These are phyloP conservation scores for Kradibia gibbosae DNA, from an alignment of 1,140 invertebrate species.

Conservation along the genomic window DNA sequence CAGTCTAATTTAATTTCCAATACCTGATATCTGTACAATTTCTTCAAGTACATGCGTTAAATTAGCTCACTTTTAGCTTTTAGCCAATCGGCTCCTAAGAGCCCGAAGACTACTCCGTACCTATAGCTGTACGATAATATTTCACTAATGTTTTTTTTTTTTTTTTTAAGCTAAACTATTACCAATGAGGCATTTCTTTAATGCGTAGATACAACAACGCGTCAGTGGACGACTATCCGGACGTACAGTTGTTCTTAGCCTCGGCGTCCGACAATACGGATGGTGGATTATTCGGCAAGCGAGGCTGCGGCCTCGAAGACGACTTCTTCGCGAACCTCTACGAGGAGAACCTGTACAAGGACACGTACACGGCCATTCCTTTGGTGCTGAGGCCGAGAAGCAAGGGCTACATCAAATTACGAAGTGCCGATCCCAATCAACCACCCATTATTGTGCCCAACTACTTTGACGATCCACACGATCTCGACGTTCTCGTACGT, in stretches of 20 bases:
- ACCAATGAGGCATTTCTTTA: not conserved
- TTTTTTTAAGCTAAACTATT: not conserved
- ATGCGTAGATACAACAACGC: constrained; percentile 34
- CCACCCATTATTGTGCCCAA: constrained; percentile 87
- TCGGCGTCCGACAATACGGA: constrained; percentile 82
- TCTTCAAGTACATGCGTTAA: too few species aligned
- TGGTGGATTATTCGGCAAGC: constrained; percentile 80
- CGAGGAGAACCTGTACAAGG: constrained; percentile 78
- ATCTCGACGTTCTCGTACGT: constrained; percentile 79
- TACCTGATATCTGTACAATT: too few species aligned
- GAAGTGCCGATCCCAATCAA: constrained; percentile 77
- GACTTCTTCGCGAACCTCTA: constrained; percentile 79
- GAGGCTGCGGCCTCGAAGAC: constrained; percentile 78
- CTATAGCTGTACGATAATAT: too few species aligned
- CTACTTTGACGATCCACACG: constrained; percentile 81
- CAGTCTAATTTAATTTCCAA: too few species aligned
- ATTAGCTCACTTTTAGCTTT: too few species aligned
- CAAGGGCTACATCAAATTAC: constrained; percentile 79
- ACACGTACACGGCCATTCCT: constrained; percentile 79
- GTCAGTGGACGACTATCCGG: constrained; percentile 78
- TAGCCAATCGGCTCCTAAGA: too few species aligned
- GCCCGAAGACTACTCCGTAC: too few species aligned
- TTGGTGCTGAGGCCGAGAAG: constrained; percentile 81
- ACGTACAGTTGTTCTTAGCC: constrained; percentile 83
- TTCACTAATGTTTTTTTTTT: too few species aligned